These are phyloP conservation scores for Leptopilina clavipes DNA, from an alignment of 1,140 invertebrate species.

Conservation along the genomic window DNA sequence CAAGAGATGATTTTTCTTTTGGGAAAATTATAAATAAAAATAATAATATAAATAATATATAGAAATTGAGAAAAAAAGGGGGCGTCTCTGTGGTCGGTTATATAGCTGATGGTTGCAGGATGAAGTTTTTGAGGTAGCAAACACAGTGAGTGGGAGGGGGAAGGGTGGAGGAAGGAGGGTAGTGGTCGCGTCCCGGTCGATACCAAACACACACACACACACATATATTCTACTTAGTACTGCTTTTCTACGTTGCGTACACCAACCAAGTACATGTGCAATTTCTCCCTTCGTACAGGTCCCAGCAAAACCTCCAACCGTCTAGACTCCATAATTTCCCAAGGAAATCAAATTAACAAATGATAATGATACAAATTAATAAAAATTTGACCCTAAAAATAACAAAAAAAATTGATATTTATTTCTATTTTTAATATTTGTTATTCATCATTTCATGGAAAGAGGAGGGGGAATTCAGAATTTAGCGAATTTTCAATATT, in stretches of 20 bases:
- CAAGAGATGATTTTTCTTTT: background rate
- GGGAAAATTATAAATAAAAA: no score
- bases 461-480: no score
- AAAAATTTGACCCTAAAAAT: no score
- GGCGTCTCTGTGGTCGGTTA: slow-evolving; percentile 10
- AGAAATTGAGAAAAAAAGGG: background rate
- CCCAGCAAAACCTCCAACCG: background rate
- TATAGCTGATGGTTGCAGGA: slow-evolving; percentile 5
- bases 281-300: slow-evolving; percentile 21
- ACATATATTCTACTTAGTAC: background rate
- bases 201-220: slow-evolving; percentile 8
- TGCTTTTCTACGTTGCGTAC: slow-evolving; percentile 6
- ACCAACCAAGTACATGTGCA: slow-evolving; percentile 18
- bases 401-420: no score
- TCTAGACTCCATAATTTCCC: background rate
- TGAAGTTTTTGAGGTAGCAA: slow-evolving; percentile 27
- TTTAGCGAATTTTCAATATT: background rate
- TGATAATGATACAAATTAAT: background rate
- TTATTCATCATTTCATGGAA: no score
- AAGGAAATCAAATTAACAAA: background rate
- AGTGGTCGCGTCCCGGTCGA: slow-evolving; percentile 32
- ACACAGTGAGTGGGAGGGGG: background rate
- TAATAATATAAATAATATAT: no score
- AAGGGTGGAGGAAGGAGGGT: background rate
- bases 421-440: no score